phyloP scores from a whole-genome alignment of 2,113 vertebrate genomes.

The Upupa epops region DNA sequence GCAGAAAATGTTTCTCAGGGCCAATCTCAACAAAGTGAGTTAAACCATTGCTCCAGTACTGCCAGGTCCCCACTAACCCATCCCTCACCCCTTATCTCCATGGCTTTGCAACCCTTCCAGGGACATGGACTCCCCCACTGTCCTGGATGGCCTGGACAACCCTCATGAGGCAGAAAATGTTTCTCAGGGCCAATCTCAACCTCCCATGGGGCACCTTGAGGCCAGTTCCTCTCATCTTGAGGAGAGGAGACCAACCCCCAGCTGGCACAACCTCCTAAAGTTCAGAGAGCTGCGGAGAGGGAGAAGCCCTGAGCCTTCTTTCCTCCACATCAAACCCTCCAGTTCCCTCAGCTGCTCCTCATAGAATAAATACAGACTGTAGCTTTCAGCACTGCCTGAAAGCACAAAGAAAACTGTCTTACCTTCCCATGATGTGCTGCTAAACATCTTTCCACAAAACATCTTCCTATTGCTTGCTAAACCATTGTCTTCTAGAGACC shows the following conservation, averaged over 20 bases:
- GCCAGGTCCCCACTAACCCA: background rate
- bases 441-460: background rate
- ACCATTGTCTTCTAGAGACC: background rate
- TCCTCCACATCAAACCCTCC: background rate
- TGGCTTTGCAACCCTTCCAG: background rate
- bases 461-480: background rate
- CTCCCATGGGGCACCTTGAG: background rate
- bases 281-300: too few species aligned
- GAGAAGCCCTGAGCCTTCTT: too few species aligned
- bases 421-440: background rate
- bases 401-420: background rate
- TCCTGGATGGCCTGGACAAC: background rate
- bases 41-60: background rate
- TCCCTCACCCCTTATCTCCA: background rate
- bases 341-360: background rate
- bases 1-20: background rate
- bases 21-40: background rate
- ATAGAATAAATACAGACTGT: background rate
- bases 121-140: background rate
- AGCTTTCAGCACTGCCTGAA: background rate
- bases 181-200: background rate
- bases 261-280: too few species aligned
- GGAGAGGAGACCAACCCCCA: too few species aligned
- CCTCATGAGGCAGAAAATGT: background rate
- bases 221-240: background rate